A percentile compares a stretch with the other conserved stretches of the same genome.
Conservation (phyloP, 2,888 invertebrate genomes). For the Synanthedon vespiformis region DNA sequence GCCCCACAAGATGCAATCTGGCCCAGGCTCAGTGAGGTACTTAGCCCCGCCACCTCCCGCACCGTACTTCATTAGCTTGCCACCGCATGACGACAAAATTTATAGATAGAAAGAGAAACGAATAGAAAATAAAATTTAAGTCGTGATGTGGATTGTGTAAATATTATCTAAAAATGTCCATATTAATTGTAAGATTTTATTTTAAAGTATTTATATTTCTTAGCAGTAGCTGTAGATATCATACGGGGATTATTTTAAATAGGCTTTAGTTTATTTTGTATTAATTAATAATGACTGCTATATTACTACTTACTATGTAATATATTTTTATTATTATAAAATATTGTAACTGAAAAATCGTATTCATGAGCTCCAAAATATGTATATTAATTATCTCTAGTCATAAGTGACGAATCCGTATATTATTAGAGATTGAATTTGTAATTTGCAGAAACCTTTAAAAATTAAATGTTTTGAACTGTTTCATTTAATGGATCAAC, state of each 20-base stretch:
- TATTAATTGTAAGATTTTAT: constrained; percentile 1
- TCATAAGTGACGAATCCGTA: too few species aligned
- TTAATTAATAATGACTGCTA: too few species aligned
- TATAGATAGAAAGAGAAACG: constrained; percentile 59
- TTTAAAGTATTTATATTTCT: constrained; percentile 21
- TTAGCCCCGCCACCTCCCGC: constrained; percentile 74
- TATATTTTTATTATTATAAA: too few species aligned
- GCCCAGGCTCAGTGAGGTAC: constrained; percentile 63
- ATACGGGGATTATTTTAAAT: neutral
- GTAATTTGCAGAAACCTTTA: too few species aligned
- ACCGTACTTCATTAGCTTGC: constrained; percentile 74
- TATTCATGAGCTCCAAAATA: too few species aligned
- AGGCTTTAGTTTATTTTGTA: neutral
- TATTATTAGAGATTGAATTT: too few species aligned
- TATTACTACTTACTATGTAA: too few species aligned
- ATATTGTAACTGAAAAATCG: too few species aligned
- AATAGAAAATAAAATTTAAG: constrained; percentile 3
- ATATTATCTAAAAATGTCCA: constrained; percentile 18
- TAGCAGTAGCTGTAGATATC: constrained; percentile 30
- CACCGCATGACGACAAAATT: constrained; percentile 74
- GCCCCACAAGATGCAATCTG: constrained; percentile 74
- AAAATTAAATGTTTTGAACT: too few species aligned
- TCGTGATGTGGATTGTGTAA: constrained; percentile 19
- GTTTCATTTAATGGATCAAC: too few species aligned
- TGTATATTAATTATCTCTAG: too few species aligned